These are phyloP conservation scores for Callorhinus ursinus DNA, from an alignment of 2,113 vertebrate species.

Conservation along the genomic window DNA sequence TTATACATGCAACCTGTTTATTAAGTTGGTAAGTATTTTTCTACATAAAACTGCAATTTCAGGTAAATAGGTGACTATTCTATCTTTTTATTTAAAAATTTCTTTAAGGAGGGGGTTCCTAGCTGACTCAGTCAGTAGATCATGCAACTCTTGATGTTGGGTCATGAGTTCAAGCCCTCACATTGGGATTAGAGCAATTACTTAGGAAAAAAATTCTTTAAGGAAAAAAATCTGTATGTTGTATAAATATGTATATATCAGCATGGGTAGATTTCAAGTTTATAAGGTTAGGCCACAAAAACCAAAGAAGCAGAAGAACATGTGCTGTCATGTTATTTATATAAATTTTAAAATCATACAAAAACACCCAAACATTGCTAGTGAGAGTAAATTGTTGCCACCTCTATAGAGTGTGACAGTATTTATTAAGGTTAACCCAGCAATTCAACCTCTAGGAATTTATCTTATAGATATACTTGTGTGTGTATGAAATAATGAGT, in stretches of 20 bases:
- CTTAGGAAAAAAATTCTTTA: neutral
- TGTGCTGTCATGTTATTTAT: neutral
- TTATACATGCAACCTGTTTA: neutral
- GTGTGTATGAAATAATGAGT: neutral
- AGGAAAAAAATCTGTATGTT: neutral
- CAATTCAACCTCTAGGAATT: neutral
- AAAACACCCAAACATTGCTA: neutral
- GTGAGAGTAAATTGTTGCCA: neutral
- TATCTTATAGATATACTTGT: neutral
- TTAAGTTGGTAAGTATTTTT: constrained; percentile 30
- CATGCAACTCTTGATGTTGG: neutral
- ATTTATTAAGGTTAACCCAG: constrained; percentile 40
- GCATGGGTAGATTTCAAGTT: neutral
- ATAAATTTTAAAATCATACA: constrained; percentile 17
- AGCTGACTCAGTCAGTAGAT: neutral
- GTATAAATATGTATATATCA: neutral
- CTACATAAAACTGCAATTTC: constrained; percentile 29
- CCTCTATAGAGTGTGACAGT: neutral
- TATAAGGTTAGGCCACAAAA: constrained; percentile 11
- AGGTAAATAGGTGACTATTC: neutral
- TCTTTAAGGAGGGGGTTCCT: neutral
- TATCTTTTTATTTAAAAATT: constrained; percentile 29
- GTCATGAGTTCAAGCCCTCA: neutral
- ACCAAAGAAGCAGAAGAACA: neutral
- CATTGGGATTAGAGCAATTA: neutral